Conservation (phyloP, 2,888 invertebrate species). For the Hesperia comma region DNA sequence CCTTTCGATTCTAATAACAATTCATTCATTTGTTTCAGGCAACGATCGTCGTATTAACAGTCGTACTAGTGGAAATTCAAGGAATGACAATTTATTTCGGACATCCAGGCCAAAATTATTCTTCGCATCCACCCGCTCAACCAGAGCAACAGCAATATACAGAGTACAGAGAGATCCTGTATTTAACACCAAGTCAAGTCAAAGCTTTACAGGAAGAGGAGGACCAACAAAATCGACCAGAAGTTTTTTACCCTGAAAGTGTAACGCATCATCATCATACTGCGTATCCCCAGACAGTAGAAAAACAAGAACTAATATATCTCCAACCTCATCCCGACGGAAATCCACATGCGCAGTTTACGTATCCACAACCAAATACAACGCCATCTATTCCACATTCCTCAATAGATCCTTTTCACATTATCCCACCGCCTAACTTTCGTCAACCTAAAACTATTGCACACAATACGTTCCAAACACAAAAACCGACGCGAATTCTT, state of each 20-base stretch:
- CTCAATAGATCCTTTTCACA: constrained; percentile 13
- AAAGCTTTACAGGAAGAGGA: constrained; percentile 56
- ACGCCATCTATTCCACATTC: constrained; percentile 12
- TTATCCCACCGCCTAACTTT: constrained; percentile 12
- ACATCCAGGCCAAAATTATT: constrained; percentile 54
- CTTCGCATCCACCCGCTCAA: constrained; percentile 41
- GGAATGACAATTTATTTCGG: constrained; percentile 54
- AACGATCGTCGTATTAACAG: constrained; percentile 50
- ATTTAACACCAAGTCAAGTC: constrained; percentile 68
- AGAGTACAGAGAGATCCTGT: constrained; percentile 68
- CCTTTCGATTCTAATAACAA: not conserved
- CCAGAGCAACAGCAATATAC: constrained; percentile 47
- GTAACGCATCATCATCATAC: not conserved
- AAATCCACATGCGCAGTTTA: not conserved
- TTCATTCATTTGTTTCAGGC: constrained; percentile 55
- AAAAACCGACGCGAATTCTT: not conserved
- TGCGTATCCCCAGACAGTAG: not conserved
- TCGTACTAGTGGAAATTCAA: constrained; percentile 49
- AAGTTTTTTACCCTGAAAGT: constrained; percentile 6
- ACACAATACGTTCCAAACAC: constrained; percentile 3
- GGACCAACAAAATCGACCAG: constrained; percentile 37
- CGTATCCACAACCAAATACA: not conserved
- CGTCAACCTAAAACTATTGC: constrained; percentile 19
- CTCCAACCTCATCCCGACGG: not conserved
- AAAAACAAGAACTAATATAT: constrained; percentile 24